A percentile compares a stretch with the other conserved stretches of the same genome.
Evolutionary conservation across 2,888 invertebrate species (phyloP).

Genomic region (Megaustenia siamemsis): DNA sequence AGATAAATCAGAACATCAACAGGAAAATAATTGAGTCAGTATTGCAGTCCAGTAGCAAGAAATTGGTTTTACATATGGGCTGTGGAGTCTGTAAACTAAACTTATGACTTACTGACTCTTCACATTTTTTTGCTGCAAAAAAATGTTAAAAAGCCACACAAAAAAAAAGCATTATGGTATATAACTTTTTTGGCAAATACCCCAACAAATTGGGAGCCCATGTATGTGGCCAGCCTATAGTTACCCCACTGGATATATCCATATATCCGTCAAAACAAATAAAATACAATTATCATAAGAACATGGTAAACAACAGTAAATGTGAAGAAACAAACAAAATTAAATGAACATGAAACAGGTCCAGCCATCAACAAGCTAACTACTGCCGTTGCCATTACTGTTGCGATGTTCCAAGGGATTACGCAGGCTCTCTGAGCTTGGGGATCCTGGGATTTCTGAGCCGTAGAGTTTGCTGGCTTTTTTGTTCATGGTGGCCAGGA

Average conservation of each 20-base stretch:
- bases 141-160: too few species aligned
- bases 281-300: neutral
- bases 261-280: neutral
- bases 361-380: conserved; percentile 53
- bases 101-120: too few species aligned
- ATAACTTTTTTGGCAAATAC: too few species aligned
- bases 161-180: too few species aligned
- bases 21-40: too few species aligned
- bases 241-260: too few species aligned
- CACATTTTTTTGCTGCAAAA: too few species aligned
- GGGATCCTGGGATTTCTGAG: conserved; percentile 82
- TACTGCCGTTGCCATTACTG: conserved; percentile 67
- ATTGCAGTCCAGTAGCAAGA: too few species aligned
- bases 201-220: too few species aligned
- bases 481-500: conserved; percentile 97
- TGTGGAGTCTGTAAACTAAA: too few species aligned
- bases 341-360: neutral
- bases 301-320: neutral
- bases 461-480: conserved; percentile 99
- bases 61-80: too few species aligned
- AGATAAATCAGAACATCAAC: too few species aligned
- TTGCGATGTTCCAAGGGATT: conserved; percentile 77
- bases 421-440: conserved; percentile 70
- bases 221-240: neutral
- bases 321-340: conserved; percentile 6